Base-by-base conservation (phyloP, 2,888 invertebrate genomes). In the Noctua fimbriata region DNA sequence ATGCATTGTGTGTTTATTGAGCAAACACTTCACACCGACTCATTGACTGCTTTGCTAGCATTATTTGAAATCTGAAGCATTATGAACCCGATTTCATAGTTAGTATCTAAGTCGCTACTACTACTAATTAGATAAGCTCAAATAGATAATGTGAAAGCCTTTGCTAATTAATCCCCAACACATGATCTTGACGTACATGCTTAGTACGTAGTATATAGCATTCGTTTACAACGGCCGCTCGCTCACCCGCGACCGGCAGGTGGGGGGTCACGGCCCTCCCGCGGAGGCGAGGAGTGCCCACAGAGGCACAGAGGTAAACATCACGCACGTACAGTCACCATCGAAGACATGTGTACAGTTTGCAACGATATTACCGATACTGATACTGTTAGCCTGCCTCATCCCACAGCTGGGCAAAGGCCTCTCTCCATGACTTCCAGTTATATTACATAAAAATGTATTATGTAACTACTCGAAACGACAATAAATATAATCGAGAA, bases 181-280 rank as follows among this genome's bases (percentile, higher is more conserved):
- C 55, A 71, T 58, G 49, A 24, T 36, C 52, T 69, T 44, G 36
- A 74, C 71, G 71, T 69, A 52, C 60, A 7, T 6, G 28, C 32
- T 58, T n/a, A 24, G 36, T 49, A 47, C 16, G 32, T 73, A 21
- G 79, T 41, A 7, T 41, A 41, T 44, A 52, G 75, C 71, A 78
- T 69, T 75, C 67, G 66, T 74, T 73, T 72, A 81, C 83, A 85
- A 86, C 87, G 69, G 79, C 69, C 63, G 76, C 32, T 55, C 87
- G 49, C 77, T 92, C 89, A 92, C 85, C 91, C 92, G 89, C 87
- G 90, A 90, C 91, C 86, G 88, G 78, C 92, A 92, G 92, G 92
- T 92, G 93, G 88, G 81, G 79, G 91, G 91, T 92, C 92, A 92
- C 83, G 91, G 91, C 81, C 84, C 78, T 78, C 75, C 84, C 83